A percentile compares a stretch with the other conserved stretches of the same genome.
Evolutionary conservation across 2,888 invertebrate species (phyloP).

Genomic region (Synanthedon formicaeformis): DNA sequence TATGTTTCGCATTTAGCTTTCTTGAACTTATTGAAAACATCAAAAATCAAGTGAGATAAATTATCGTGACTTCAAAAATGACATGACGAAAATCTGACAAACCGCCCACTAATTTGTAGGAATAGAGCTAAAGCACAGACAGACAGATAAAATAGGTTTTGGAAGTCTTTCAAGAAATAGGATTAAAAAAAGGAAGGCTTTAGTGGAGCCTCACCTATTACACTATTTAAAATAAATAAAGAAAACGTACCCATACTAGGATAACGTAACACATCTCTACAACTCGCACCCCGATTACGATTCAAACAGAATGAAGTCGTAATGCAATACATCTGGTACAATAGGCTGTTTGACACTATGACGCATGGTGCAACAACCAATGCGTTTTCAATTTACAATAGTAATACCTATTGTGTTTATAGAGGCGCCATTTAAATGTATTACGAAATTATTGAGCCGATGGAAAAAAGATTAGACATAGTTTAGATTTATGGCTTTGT

Average conservation of each 20-base stretch:
- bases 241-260: conserved; percentile 18
- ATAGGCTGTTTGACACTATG: conserved; percentile 48
- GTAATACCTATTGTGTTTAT: conserved; percentile 41
- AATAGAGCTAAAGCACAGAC: too few species aligned
- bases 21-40: too few species aligned
- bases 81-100: too few species aligned
- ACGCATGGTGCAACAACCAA: conserved; percentile 41
- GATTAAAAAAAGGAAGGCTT: too few species aligned
- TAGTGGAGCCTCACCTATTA: too few species aligned
- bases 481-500: conserved; percentile 6
- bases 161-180: too few species aligned
- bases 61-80: too few species aligned
- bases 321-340: conserved; percentile 65
- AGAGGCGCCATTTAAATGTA: conserved; percentile 20
- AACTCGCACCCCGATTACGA: conserved; percentile 45
- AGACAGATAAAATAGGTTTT: too few species aligned
- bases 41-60: too few species aligned
- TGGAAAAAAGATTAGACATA: conserved; percentile 20
- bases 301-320: conserved; percentile 59
- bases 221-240: too few species aligned
- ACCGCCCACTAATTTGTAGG: too few species aligned
- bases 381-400: conserved; percentile 41
- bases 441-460: conserved; percentile 31
- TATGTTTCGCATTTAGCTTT: too few species aligned
- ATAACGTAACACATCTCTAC: conserved; percentile 10